These are phyloP conservation scores for Campoplex nolae DNA, from an alignment of 2,888 invertebrate genomes.

Conservation along the genomic window DNA sequence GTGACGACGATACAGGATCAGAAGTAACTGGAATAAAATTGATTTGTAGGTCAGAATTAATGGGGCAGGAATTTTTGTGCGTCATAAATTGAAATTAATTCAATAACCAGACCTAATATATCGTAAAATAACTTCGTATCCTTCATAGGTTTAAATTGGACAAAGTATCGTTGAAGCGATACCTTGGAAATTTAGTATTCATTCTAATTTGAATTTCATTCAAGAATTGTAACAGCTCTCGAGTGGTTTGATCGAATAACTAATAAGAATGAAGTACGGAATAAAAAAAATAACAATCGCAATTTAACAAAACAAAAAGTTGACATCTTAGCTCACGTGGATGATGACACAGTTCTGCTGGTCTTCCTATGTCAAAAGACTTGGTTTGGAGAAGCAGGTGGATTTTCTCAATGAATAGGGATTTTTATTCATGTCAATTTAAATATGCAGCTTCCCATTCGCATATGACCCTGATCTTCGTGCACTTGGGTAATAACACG, in stretches of 20 bases:
- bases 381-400: constrained; percentile 22
- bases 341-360: background rate
- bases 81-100: background rate
- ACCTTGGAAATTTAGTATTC: background rate
- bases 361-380: background rate
- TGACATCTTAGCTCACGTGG: background rate
- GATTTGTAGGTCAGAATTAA: background rate
- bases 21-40: background rate
- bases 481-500: constrained; percentile 26
- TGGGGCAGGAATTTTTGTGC: background rate
- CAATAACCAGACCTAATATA: background rate
- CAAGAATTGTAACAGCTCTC: background rate
- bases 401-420: constrained; percentile 41
- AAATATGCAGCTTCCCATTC: constrained; percentile 52
- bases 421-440: constrained; percentile 61
- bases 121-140: background rate
- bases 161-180: background rate
- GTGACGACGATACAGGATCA: background rate
- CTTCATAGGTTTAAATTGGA: background rate
- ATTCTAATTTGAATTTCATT: background rate
- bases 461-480: constrained; percentile 47
- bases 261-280: background rate
- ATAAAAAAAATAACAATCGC: background rate
- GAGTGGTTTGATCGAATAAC: background rate
- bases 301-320: background rate